Evolutionary conservation across 2,113 vertebrate species (phyloP).

Genomic region (Tychaedon coryphoeus): DNA sequence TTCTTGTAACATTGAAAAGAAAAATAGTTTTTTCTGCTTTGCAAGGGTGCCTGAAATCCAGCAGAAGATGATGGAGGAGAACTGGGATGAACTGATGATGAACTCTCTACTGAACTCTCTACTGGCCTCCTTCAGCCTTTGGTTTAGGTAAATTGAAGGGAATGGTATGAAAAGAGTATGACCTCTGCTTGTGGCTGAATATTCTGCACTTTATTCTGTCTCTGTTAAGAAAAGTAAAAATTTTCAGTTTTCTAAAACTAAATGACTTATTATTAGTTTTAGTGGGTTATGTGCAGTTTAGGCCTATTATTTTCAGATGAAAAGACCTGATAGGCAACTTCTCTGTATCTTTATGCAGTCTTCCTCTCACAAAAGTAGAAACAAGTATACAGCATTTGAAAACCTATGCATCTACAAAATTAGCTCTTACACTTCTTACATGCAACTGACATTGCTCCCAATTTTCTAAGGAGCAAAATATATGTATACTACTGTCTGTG

Average conservation of each 20-base stretch:
- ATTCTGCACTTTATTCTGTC: background rate
- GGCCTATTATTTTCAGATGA: background rate
- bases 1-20: background rate
- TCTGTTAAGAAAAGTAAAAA: background rate
- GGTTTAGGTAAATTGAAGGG: background rate
- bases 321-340: background rate
- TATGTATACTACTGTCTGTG: fast-evolving
- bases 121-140: fast-evolving
- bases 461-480: background rate
- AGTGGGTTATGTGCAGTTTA: background rate
- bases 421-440: background rate
- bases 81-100: no score
- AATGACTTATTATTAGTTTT: background rate
- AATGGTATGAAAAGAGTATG: background rate
- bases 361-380: background rate
- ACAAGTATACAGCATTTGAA: background rate
- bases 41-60: background rate
- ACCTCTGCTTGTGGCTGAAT: background rate
- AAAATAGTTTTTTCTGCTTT: background rate
- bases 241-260: background rate
- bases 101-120: background rate
- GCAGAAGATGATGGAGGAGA: background rate
- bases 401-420: background rate
- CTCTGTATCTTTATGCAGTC: background rate
- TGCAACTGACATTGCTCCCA: background rate